Conservation (phyloP, 1,140 invertebrate genomes). For the fruit fly (Drosophila melanogaster) region Release_6_plus_ISO1_MT NC_004354.4:7245501-7246000, state of each 20-base stretch:
- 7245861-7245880: conserved; percentile 82
- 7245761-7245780: conserved; percentile 21
- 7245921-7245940: conserved; percentile 26
- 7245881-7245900: conserved; percentile 56
- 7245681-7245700: conserved; percentile 9
- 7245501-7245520: background rate
- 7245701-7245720: background rate
- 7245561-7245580: too few species aligned
- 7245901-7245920: background rate
- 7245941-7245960: conserved; percentile 76
- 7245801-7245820: conserved; percentile 83
- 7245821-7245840: conserved; percentile 84
- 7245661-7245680: conserved; percentile 14
- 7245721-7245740: conserved; percentile 27
- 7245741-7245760: conserved; percentile 33
- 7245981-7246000: conserved; percentile 56
- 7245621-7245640: too few species aligned
- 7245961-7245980: conserved; percentile 75
- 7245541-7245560: too few species aligned
- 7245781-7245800: conserved; percentile 58
- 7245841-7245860: conserved; percentile 81
- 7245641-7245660: background rate
- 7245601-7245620: too few species aligned
- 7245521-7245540: background rate
- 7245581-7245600: too few species aligned